phyloP scores from a whole-genome alignment of 2,797 vertebrate species.

The Acanthis flammea region DNA sequence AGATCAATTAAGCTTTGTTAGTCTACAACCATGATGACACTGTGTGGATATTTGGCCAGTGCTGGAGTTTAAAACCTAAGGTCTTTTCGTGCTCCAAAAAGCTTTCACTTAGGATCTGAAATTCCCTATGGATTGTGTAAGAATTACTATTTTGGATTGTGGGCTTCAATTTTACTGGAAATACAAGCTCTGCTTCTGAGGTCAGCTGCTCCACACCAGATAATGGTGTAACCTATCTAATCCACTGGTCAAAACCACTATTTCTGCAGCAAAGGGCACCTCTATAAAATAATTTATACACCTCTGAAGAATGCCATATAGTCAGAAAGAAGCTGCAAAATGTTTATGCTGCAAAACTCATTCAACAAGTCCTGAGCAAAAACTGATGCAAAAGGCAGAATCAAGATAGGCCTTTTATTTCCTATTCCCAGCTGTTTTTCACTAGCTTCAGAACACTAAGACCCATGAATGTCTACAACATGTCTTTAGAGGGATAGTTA shows the following conservation, averaged over 20 bases:
- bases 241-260: background rate
- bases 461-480: background rate
- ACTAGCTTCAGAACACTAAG: background rate
- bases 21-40: background rate
- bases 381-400: background rate
- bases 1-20: background rate
- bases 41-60: background rate
- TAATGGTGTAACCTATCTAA: background rate
- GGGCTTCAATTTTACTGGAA: background rate
- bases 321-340: background rate
- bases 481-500: slow-evolving; percentile 44
- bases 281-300: background rate
- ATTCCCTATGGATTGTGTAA: background rate
- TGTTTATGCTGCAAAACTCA: background rate
- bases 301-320: background rate
- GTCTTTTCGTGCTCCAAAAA: background rate
- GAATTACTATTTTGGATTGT: background rate
- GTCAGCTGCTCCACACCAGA: background rate
- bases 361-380: background rate
- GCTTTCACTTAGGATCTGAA: background rate
- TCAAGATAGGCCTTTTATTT: background rate
- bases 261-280: background rate
- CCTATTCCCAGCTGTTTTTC: background rate
- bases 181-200: background rate
- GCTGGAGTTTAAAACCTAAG: background rate